Percentiles rank a stretch among this genome's conserved stretches.
These are phyloP conservation scores for Syngnathus floridae DNA, from an alignment of 2,113 vertebrate genomes.

Conservation along the genomic window DNA sequence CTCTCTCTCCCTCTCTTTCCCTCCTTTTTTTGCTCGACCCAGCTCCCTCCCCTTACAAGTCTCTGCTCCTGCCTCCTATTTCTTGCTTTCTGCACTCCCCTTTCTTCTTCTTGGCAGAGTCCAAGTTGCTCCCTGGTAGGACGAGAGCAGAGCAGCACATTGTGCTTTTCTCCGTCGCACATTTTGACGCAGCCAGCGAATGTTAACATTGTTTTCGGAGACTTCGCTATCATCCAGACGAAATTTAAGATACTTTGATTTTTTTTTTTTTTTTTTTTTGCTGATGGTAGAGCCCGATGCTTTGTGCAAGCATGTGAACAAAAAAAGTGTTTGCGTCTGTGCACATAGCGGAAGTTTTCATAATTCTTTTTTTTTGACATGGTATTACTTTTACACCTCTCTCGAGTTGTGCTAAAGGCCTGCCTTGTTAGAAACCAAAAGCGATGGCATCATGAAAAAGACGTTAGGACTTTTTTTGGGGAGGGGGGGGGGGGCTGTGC, in stretches of 20 bases:
- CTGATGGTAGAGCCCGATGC: conserved; percentile 47
- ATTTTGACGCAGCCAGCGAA: conserved; percentile 21
- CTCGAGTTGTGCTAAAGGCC: conserved; percentile 57
- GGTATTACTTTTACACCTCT: conserved; percentile 64
- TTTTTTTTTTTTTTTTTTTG: conserved; percentile 32
- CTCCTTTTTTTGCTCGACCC: conserved; percentile 10
- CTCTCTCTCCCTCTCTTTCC: conserved; percentile 25
- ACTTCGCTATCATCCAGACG: conserved; percentile 28
- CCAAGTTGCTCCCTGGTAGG: conserved; percentile 32
- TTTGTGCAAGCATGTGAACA: conserved; percentile 12
- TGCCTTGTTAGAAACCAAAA: conserved; percentile 58
- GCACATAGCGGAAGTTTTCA: conserved; percentile 39
- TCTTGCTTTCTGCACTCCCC: conserved; percentile 55
- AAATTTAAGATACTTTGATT: conserved; percentile 40
- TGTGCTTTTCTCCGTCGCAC: background rate
- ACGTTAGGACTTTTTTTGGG: conserved; percentile 31
- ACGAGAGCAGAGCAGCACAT: conserved; percentile 19
- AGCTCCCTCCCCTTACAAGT: conserved; percentile 42
- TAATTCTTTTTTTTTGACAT: conserved; percentile 66
- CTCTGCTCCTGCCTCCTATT: conserved; percentile 57
- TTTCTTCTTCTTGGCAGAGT: conserved; percentile 33
- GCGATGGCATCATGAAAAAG: conserved; percentile 49
- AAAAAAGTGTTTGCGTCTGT: conserved; percentile 15
- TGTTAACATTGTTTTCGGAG: conserved; percentile 18
- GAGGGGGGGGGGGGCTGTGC: conserved; percentile 54